Percentiles rank a stretch among this genome's conserved stretches.
These are phyloP conservation scores for Pleuronectes platessa DNA, from an alignment of 2,113 vertebrate genomes.

Conservation along the genomic window DNA sequence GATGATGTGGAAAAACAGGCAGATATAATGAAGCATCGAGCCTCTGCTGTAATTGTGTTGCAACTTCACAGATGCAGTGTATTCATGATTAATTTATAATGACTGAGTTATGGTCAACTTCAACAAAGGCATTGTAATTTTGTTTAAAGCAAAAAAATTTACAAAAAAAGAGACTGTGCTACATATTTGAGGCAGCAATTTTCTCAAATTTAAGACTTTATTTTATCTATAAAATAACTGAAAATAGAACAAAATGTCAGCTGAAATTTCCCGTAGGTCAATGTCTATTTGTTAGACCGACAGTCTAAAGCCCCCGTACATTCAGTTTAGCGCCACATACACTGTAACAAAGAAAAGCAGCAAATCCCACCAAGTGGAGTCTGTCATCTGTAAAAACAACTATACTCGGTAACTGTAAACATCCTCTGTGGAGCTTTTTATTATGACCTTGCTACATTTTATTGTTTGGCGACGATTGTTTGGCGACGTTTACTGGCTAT, in stretches of 20 bases:
- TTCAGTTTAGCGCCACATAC: not conserved
- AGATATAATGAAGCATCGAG: conserved; percentile 2
- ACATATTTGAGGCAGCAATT: not conserved
- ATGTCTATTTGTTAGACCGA: not conserved
- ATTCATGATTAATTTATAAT: conserved; percentile 31
- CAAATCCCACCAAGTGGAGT: not conserved
- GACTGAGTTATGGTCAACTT: not conserved
- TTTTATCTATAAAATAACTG: too few relatives aligned
- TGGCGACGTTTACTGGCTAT: not conserved
- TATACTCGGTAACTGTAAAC: too few relatives aligned
- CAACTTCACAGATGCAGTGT: conserved; percentile 9
- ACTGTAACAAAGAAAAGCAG: not conserved
- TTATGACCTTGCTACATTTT: not conserved
- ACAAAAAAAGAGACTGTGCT: too few relatives aligned
- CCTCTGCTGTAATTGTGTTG: conserved; percentile 2
- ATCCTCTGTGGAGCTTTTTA: not conserved
- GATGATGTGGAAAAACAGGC: conserved; percentile 12
- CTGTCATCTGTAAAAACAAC: too few relatives aligned
- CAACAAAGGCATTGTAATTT: not conserved
- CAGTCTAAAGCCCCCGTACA: not conserved
- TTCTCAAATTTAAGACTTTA: too few relatives aligned
- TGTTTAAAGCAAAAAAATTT: not conserved
- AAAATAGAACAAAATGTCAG: too few relatives aligned
- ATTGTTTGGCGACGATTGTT: not conserved
- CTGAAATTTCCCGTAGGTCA: too few relatives aligned